phyloP scores from a whole-genome alignment of 2,113 vertebrate genomes.

The Corythornis cristatus region DNA sequence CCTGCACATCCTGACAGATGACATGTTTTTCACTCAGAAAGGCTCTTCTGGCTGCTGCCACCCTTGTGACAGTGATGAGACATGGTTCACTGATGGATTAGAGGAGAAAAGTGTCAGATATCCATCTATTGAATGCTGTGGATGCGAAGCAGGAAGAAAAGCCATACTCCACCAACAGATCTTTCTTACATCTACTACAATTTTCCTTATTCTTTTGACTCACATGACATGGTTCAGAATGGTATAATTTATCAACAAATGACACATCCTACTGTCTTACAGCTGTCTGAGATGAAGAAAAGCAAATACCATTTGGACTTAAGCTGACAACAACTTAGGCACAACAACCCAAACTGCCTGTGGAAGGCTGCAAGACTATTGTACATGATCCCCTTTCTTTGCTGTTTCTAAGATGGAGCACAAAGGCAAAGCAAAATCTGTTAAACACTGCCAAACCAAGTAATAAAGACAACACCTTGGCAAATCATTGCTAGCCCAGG shows the following conservation, averaged over 20 bases:
- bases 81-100: neutral
- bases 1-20: neutral
- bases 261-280: neutral
- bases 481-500: neutral
- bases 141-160: neutral
- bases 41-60: neutral
- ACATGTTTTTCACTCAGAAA: neutral
- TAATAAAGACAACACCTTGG: neutral
- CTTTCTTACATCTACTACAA: neutral
- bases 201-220: constrained; percentile 18
- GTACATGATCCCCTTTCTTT: neutral
- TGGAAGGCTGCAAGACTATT: neutral
- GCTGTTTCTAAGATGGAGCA: neutral
- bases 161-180: neutral
- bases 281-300: neutral
- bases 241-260: constrained; percentile 14
- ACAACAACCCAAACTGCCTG: neutral
- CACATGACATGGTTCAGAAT: neutral
- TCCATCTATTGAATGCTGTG: neutral
- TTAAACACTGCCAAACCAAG: neutral
- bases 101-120: neutral
- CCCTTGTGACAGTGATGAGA: neutral
- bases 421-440: neutral
- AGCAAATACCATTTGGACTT: neutral
- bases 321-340: neutral